These are phyloP conservation scores for Platyura marginata DNA, from an alignment of 1,140 invertebrate species.

Conservation along the genomic window DNA sequence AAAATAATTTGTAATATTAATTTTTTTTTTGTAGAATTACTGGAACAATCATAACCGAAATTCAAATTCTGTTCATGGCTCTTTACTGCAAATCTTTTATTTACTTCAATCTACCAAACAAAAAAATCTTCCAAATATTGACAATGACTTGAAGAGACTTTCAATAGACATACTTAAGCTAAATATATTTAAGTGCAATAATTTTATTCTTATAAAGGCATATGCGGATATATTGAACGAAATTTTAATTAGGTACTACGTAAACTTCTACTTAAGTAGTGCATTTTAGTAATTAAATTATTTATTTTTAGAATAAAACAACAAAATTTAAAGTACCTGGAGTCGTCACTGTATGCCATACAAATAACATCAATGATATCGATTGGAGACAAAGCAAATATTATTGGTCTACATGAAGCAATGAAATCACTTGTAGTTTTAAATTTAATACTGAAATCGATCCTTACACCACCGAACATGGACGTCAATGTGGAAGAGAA, in stretches of 20 bases:
- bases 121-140: constrained; percentile 4
- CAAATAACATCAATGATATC: no score
- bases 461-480: no score
- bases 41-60: constrained; percentile 6
- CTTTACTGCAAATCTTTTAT: constrained; percentile 19
- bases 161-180: constrained; percentile 2
- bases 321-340: constrained; percentile 1
- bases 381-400: no score
- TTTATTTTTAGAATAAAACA: neutral
- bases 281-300: neutral
- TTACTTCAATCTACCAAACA: neutral
- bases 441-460: no score
- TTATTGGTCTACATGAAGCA: no score
- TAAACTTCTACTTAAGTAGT: neutral
- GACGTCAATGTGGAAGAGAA: no score
- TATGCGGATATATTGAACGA: constrained; percentile 5
- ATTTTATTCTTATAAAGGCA: constrained; percentile 1
- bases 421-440: no score
- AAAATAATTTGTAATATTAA: neutral
- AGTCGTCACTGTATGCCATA: constrained; percentile 3
- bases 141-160: constrained; percentile 1
- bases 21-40: neutral
- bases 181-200: constrained; percentile 4
- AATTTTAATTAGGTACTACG: constrained; percentile 4
- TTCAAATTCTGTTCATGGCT: constrained; percentile 25